Evolutionary conservation across 2,113 vertebrate genomes (phyloP), one percentile per base, ranked within the genome.

Genomic region (Leucosticte australis): DNA sequence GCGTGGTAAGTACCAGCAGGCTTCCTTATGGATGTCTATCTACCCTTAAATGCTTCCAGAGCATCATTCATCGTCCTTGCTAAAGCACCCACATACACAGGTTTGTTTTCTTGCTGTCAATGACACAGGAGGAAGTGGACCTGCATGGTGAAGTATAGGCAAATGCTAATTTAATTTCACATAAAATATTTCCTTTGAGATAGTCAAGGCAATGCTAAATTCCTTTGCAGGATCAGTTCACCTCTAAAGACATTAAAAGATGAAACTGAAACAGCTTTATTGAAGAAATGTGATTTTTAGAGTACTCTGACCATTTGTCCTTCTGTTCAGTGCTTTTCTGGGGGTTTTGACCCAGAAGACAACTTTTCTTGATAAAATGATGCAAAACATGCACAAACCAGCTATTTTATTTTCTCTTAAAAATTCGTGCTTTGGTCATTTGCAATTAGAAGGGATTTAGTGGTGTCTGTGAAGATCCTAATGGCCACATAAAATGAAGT

Each of bases 1-100:
- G 99, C 5, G 98, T 99, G 99, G 99, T 99, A 92, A 99, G 99
- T 95, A 60, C 37, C 60, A 70, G 33, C 62, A 56, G 62, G 37
- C 64, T 93, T 84, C 67, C 1, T 91, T 92, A 24, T 44, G 33
- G 35, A 80, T 92, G 24, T 27, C 46, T 78, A 2, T 26, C 53
- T 76, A 4, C 22, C 33, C 33, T 78, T 80, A 82, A 89, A 79
- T 42, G 46, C 62, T 84, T 42, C 57, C 39, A 41, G 28, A 57
- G 16, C 5, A 20, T 27, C 31, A 74, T 62, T 87, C 20, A 35
- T 62, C 59, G 52, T 56, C 62, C 47, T 64, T 77, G 55, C 81
- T 84, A 12, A 94, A 60, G 55, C 23, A 35, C 24, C 14, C 57
- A 37, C n/a, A 53, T 1, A 1, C 24, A 39, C 2, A 1, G 46